Base-by-base conservation (phyloP, 2,113 vertebrate species). In the Nymphicus hollandicus region DNA sequence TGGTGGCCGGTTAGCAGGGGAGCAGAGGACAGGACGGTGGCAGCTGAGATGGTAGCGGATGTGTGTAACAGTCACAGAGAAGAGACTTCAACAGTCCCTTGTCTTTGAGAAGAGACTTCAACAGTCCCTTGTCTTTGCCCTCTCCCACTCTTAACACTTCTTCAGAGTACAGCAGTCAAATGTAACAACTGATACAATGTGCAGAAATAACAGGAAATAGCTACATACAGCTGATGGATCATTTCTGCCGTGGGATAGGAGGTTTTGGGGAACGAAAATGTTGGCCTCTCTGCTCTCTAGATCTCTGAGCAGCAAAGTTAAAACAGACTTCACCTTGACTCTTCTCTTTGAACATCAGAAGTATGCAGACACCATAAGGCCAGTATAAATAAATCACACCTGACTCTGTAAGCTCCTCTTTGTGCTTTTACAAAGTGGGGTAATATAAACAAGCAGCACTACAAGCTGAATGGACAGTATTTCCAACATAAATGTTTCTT, bases 361-460 rank as follows among this genome's bases (percentile, higher is more conserved):
- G 43, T 35, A 43, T 13, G 52, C 81, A 71, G 84, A 70, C 2
- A 6, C 87, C 69, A 39, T 0, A 17, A 87, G 43, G 87, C 95
- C 89, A 89, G 39, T 64, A 24, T 79, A 93, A 95, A 94, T 94
- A 95, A 93, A 85, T 88, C 5, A 14, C 87, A 94, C 84, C 87
- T 96, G 87, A 84, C 73, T 88, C 63, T 84, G 3, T 76, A 66
- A 89, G 87, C 3, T 11, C 81, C 46, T 91, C 69, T 78, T 78
- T 71, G 78, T 91, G 77, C 66, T 94, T 84, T 81, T 84, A 81
- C 61, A 64, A 78, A 93, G 61, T 63, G 33, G 69, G 20, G 13
- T 87, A 64, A 33, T 92, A 56, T 46, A 90, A 96, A 89, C 81
- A 96, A 77, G n/a, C n/a, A n/a, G n/a, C n/a, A n/a, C n/a, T n/a